Evolutionary conservation across 2,888 invertebrate species (phyloP).

Genomic region (Pseudoips prasinana): DNA sequence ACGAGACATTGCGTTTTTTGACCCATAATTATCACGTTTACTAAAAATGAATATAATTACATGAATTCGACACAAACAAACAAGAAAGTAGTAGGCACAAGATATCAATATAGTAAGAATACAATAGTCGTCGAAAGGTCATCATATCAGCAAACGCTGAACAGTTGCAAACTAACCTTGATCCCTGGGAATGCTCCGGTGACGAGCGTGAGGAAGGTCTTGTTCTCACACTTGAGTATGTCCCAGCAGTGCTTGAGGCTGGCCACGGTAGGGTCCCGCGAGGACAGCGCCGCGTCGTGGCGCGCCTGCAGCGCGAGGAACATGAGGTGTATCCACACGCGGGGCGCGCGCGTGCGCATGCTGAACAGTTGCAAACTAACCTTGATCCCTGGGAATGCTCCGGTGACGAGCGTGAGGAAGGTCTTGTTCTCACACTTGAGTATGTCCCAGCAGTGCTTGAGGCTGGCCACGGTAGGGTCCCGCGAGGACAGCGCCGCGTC

Average conservation of each 20-base stretch:
- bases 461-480: constrained; percentile 90
- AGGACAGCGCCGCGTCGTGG: constrained; percentile 89
- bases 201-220: constrained; percentile 93
- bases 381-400: constrained; percentile 95
- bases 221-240: constrained; percentile 94
- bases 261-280: constrained; percentile 90
- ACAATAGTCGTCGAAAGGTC: too few relatives aligned
- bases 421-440: constrained; percentile 95
- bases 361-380: too few relatives aligned
- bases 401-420: constrained; percentile 94
- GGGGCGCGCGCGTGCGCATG: constrained; percentile 91
- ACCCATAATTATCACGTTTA: too few relatives aligned
- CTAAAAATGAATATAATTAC: too few relatives aligned
- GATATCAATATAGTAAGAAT: too few relatives aligned
- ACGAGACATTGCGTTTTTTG: too few relatives aligned
- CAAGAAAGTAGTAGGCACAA: too few relatives aligned
- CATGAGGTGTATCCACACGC: constrained; percentile 98
- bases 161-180: constrained; percentile 84
- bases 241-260: constrained; percentile 97
- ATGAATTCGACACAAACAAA: too few relatives aligned
- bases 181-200: constrained; percentile 96
- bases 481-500: constrained; percentile 89
- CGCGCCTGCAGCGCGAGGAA: constrained; percentile 95
- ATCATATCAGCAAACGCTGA: too few relatives aligned
- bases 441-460: constrained; percentile 97